Evolutionary conservation across 92 coral and sea anemone species (phyloP), one percentile per base, ranked within the genome.

Genomic region (Palythoa grandiflora): DNA sequence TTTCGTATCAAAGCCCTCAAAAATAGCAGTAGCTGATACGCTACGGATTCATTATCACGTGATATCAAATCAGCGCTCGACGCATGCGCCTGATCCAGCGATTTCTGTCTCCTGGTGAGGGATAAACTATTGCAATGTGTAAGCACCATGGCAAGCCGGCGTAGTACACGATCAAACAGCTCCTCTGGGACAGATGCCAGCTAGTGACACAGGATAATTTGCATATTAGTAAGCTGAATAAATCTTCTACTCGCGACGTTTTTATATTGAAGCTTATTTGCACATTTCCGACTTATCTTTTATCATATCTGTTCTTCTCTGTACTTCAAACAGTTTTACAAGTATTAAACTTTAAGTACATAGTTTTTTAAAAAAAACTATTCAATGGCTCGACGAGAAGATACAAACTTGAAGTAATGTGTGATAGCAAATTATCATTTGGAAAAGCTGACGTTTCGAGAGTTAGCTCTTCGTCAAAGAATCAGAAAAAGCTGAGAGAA

Each of bases 101-200:
- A 89, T 3, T 88, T 87, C 68, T 92, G 84, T 51, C 94, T 71
- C 21, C 79, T 86, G 7, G 98, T 94, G 11, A 94, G 87, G 68
- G 94, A 90, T 54, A 94, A 59, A 55, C 72, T 88, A 38, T 87
- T 83, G 87, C 91, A 92, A 47, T 92, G 98, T 16, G 98, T 94
- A 9, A 96, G 94, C 71, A 93, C 92, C 93, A 91, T 89, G 72
- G 94, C 90, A 40, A 90, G 72, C 12, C 93, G 93, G 44, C 95
- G 96, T 3, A 96, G 90, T 6, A 93, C 94, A 50, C 96, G 96
- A 51, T 95, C 98, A 74, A 87, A 90, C 48, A 94, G 80, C 68
- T 96, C 95, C 60, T 86, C 88, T 20, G 96, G 93, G 48, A 93
- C 79, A 3, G 98, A 92, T 51, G 89, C 84, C 89, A 96, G 83